Conservation (phyloP, 1,140 invertebrate species). For the Cydia fagiglandana region DNA sequence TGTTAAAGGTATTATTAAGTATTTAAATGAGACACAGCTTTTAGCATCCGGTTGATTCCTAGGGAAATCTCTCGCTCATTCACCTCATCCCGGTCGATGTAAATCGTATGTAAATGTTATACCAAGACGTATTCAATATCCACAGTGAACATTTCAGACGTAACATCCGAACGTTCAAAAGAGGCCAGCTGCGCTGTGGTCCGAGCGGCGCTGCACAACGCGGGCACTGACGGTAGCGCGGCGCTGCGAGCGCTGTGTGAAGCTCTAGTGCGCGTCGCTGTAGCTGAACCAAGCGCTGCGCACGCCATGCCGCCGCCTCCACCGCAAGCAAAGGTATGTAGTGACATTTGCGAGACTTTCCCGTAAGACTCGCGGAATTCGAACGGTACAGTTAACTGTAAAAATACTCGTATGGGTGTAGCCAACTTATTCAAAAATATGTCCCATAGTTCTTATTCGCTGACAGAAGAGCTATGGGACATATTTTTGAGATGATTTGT, state of each 20-base stretch:
- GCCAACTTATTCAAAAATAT: too few relatives aligned
- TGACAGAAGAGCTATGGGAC: too few relatives aligned
- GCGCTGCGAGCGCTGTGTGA: conserved; percentile 71
- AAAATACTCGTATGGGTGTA: too few relatives aligned
- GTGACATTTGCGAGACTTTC: too few relatives aligned
- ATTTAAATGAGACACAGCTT: too few relatives aligned
- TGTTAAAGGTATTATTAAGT: too few relatives aligned
- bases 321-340: conserved; percentile 66
- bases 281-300: conserved; percentile 53
- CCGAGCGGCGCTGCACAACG: conserved; percentile 48
- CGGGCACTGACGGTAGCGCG: conserved; percentile 46
- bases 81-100: background rate
- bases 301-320: conserved; percentile 66
- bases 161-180: conserved; percentile 53
- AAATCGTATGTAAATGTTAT: background rate
- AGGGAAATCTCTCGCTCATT: background rate
- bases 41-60: too few relatives aligned
- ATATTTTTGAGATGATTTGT: too few relatives aligned
- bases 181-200: conserved; percentile 52
- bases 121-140: background rate
- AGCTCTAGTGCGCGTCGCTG: conserved; percentile 71
- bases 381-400: too few relatives aligned
- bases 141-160: conserved; percentile 44
- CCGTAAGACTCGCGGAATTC: background rate
- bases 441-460: too few relatives aligned